Evolutionary conservation across 2,113 vertebrate genomes (phyloP).

Genomic region (Cinclus mexicanus): DNA sequence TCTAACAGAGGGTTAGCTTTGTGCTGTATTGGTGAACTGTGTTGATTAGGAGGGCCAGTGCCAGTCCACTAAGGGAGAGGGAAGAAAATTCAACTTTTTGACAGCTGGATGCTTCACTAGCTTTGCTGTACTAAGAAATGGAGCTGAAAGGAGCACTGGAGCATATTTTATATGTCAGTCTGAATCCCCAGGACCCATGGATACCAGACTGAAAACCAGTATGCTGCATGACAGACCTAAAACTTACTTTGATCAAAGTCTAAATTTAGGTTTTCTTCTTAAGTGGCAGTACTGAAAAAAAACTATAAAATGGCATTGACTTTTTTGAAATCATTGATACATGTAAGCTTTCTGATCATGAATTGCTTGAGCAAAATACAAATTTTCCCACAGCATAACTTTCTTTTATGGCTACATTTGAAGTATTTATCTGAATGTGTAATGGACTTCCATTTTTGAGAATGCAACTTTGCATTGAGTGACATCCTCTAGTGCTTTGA

Average conservation of each 20-base stretch:
- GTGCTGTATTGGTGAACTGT: not conserved
- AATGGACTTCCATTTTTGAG: not conserved
- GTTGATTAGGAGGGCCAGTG: not conserved
- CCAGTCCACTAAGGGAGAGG: not conserved
- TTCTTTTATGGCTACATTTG: not conserved
- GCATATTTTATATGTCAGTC: fast-evolving
- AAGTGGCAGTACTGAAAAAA: not conserved
- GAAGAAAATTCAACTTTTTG: not conserved
- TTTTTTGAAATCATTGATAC: not conserved
- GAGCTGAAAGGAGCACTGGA: not conserved
- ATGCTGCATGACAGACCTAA: not conserved
- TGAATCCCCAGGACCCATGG: not conserved
- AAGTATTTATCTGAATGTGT: not conserved
- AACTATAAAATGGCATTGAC: not conserved
- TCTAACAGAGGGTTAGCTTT: not conserved
- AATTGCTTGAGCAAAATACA: not conserved
- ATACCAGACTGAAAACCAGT: not conserved
- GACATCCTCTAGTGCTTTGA: not conserved
- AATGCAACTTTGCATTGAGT: not conserved
- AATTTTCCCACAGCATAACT: not conserved
- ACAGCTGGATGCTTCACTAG: not conserved
- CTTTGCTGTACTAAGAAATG: not conserved
- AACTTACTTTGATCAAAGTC: not conserved
- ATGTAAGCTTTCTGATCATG: not conserved
- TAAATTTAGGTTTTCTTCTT: not conserved